Evolutionary conservation across 2,888 invertebrate genomes (phyloP), one percentile per base, ranked within the genome.

Genomic region (Ormyrus rosae): DNA sequence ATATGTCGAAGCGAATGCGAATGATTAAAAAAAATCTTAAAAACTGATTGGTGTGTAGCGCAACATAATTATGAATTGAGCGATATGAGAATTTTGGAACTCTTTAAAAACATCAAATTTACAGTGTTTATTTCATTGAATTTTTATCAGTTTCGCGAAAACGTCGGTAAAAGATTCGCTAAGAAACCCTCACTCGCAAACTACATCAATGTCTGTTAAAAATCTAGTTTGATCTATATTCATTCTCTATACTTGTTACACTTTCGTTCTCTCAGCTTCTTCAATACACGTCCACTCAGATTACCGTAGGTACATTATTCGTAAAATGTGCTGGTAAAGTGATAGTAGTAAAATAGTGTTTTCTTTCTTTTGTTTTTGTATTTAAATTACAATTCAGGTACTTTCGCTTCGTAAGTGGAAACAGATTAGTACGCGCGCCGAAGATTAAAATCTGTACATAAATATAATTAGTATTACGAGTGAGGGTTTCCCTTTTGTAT

Each of bases 61-160:
- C 70, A 80, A 60, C 81, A 76, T 72, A 82, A 72, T 70, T 75
- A 82, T 84, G 86, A 86, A 86, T 84, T 83, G 83, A 85, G 83
- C 86, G 86, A 88, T 86, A 85, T 87, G 86, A 87, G 83, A 88
- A 87, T 88, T 88, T 87, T 85, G 87, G 86, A 88, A 88, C 86
- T 84, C 81, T 82, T 85, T 84, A 83, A 81, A 80, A 82, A 65
- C 53, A 53, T 69, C 63, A 63, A 65, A n/a, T 50, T 72, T 63
- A 67, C 53, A 64, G 45, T 72, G n/a, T 65, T 71, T 58, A 61
- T 64, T 13, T 70, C 61, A 13, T 68, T 65, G 46, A 34, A 34
- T 75, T 68, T 56, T 80, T 67, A 13, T 74, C 53, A 70, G 48
- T 70, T 79, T 51, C 67, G 64, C 45, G 51, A 64, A n/a, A 48